phyloP scores from a whole-genome alignment of 2,888 invertebrate species.

The Corbicula japonica region DNA sequence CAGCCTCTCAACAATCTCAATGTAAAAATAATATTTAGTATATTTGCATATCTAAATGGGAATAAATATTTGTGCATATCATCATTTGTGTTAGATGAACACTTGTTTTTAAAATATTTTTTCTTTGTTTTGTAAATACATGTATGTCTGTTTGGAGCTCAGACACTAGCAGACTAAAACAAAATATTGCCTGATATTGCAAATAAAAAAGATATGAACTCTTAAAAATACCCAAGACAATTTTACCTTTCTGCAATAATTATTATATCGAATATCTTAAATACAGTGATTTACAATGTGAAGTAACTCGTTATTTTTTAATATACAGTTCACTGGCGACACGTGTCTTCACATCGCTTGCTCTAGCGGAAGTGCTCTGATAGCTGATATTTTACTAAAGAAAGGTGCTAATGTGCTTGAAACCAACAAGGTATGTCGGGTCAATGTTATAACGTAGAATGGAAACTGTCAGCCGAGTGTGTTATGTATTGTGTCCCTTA shows the following conservation, averaged over 20 bases:
- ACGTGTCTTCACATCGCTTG: slow-evolving; percentile 55
- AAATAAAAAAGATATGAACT: no score
- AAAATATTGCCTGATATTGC: no score
- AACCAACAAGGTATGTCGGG: slow-evolving; percentile 48
- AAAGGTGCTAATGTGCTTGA: slow-evolving; percentile 52
- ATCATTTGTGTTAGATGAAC: no score
- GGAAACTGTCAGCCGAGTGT: not conserved
- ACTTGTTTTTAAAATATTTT: no score
- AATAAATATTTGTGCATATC: no score
- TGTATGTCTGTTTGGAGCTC: no score
- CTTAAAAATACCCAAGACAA: not conserved
- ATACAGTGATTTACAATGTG: not conserved
- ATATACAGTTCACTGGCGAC: slow-evolving; percentile 45
- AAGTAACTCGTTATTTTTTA: not conserved
- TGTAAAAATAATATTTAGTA: no score
- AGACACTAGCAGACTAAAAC: no score
- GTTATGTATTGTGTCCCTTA: slow-evolving; percentile 9
- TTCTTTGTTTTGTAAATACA: no score
- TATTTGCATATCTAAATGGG: no score
- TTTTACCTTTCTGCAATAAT: not conserved
- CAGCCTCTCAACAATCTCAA: no score
- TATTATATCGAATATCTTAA: not conserved
- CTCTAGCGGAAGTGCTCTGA: slow-evolving; percentile 21
- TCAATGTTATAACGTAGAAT: not conserved
- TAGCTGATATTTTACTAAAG: slow-evolving; percentile 47